Base-by-base conservation (phyloP, 2,113 vertebrate genomes). In the Istiophorus platypterus region DNA sequence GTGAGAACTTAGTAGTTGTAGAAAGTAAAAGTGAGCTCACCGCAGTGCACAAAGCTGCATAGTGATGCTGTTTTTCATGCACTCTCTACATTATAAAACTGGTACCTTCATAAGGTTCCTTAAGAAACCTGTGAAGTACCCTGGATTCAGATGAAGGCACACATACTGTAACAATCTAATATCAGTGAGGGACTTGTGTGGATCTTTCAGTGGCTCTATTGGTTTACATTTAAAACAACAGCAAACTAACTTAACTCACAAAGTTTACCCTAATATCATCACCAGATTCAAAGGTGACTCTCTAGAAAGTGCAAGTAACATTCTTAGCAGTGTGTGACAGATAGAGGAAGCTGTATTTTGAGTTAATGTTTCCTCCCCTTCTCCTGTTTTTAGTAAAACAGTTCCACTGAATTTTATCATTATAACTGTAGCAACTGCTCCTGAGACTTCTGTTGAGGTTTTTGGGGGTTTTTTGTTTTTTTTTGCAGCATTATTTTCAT, bases 401-500 rank as follows among this genome's bases (percentile, higher is more conserved):
- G 2, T 76, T 82, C 71, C 41, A 24, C 7, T 58, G 63, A 67
- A 59, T 73, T 81, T 54, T 22, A 8, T 34, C 67, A 39, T 9
- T 26, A 20, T 22, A 24, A 20, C 24, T 18, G 0, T 62, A 9
- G 29, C 3, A 67, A 4, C 24, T 6, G 26, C 61, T 67, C 5
- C 26, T 65, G 9, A 27, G n/a, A 68, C 27, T 22, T 27, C 6
- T 8, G 2, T 5, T 24, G 34, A n/a, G n/a, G n/a, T n/a, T 37
- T 8, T 37, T 37, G n/a, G n/a, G n/a, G n/a, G n/a, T 37, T 37
- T 37, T 37, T 37, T 13, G 11, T 42, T n/a, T 49, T 3, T 24
- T 67, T 75, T 18, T 76, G 67, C 52, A 27, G 9, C n/a, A 79
- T 62, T 71, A 54, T 58, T 80, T 58, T 78, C 49, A 69, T 67